Evolutionary conservation across 1,140 invertebrate species (phyloP).

Genomic region (Scaptomyza graminum): DNA sequence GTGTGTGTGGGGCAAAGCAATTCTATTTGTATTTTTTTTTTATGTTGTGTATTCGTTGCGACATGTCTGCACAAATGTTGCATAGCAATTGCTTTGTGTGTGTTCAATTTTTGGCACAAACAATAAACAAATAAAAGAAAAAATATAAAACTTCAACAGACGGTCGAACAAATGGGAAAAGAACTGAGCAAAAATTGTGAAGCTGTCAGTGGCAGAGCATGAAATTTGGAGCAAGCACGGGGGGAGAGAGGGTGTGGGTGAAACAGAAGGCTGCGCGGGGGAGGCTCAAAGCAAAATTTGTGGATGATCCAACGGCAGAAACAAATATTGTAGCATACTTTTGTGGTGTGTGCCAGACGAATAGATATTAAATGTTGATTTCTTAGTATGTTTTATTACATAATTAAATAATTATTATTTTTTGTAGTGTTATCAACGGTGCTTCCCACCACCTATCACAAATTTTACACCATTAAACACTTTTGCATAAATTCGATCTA

Average conservation of each 20-base stretch:
- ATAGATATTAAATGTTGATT: no score
- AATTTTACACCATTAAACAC: neutral
- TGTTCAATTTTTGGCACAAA: slow-evolving; percentile 77
- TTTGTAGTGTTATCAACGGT: no score
- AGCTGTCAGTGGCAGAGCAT: slow-evolving; percentile 65
- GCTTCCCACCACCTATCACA: neutral
- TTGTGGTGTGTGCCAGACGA: no score
- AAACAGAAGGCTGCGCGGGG: slow-evolving; percentile 41
- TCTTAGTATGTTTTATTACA: no score
- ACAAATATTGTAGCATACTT: slow-evolving; percentile 1
- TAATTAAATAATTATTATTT: no score
- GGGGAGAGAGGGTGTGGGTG: no score
- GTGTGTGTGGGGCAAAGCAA: slow-evolving; percentile 63
- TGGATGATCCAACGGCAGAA: slow-evolving; percentile 32
- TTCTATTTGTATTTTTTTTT: slow-evolving; percentile 65
- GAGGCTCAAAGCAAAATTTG: slow-evolving; percentile 54
- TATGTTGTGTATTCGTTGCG: slow-evolving; percentile 32
- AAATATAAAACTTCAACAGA: neutral
- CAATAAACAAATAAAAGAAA: slow-evolving; percentile 57
- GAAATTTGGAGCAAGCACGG: slow-evolving; percentile 11
- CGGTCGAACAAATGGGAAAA: slow-evolving; percentile 69
- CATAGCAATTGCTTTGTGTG: slow-evolving; percentile 81
- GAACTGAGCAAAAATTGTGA: slow-evolving; percentile 72
- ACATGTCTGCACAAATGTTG: slow-evolving; percentile 79
- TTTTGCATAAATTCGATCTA: neutral